Base-by-base conservation (phyloP, 2,113 vertebrate species). In the Beaufortia kweichowensis region DNA sequence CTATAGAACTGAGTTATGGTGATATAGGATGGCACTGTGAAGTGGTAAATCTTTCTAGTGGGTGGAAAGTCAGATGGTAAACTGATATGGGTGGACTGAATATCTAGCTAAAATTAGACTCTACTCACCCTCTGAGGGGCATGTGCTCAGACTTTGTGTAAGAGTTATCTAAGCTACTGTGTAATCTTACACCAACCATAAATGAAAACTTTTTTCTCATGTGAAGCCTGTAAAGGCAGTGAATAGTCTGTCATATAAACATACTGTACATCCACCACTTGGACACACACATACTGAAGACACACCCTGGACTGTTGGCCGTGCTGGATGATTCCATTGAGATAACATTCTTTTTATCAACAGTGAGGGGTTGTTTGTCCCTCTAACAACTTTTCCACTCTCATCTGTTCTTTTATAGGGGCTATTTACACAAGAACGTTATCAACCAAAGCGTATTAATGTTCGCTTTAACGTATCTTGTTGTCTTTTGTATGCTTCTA, bases 51-150 rank as follows among this genome's bases (percentile, higher is more conserved):
- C 43, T 68, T 26, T 28, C 9, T 2, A 21, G n/a, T n/a, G 2
- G 2, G 57, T 17, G 7, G 23, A 4, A 21, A 28, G 69, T 31
- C 9, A 21, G 41, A 50, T 6, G 63, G 91, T 85, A 92, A 92
- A 57, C 10, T 23, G 86, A 92, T 83, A 86, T 70, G 60, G 57
- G 76, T 83, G 89, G 82, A 86, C 90, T 91, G 86, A 83, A 91
- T 91, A 90, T 86, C 83, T 78, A 61, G 70, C 91, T 91, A 90
- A 90, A 89, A 68, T 86, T 92, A 91, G 89, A 77, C 71, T 70
- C 6, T 3, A 0, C 43, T 50, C 46, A 50, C 17, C 46, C 46
- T 50, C n/a, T 50, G 17, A 6, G 17, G 46, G 15, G 46, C 19
- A 15, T 50, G 46, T 19, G 46, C 46, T 21, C 48, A 53, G 41